phyloP scores from a whole-genome alignment of 64 coral and sea anemone genomes.

The Stylophora pistillata region DNA sequence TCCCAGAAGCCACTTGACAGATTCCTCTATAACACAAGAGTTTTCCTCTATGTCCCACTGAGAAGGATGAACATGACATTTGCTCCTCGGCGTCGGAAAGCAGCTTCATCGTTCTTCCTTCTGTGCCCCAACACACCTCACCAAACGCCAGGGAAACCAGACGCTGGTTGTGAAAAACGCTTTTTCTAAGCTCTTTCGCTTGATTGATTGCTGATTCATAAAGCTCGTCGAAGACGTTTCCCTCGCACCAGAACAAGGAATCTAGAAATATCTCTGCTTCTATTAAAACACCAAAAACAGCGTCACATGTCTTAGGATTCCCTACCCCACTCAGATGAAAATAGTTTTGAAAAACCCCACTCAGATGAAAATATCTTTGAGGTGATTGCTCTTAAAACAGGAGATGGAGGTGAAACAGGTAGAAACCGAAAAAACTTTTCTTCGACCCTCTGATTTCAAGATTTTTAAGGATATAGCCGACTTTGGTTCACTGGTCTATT shows the following conservation, averaged over 20 bases:
- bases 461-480: too few relatives aligned
- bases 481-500: too few relatives aligned
- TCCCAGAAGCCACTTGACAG: neutral
- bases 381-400: too few relatives aligned
- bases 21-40: conserved; percentile 2
- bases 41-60: neutral
- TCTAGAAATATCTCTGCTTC: conserved; percentile 18
- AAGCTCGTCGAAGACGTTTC: neutral
- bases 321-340: too few relatives aligned
- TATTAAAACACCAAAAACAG: neutral
- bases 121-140: neutral
- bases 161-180: neutral
- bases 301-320: neutral
- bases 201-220: conserved; percentile 8
- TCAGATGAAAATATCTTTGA: too few relatives aligned
- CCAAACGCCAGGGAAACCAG: neutral
- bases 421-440: too few relatives aligned
- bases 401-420: too few relatives aligned
- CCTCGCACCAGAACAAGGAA: neutral
- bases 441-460: too few relatives aligned
- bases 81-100: neutral
- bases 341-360: too few relatives aligned
- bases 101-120: too few relatives aligned
- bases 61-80: neutral
- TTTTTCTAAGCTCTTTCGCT: neutral